Percentiles rank a stretch among this genome's conserved stretches.
Conservation (phyloP, 2,797 vertebrate genomes). For the Labroides dimidiatus region DNA sequence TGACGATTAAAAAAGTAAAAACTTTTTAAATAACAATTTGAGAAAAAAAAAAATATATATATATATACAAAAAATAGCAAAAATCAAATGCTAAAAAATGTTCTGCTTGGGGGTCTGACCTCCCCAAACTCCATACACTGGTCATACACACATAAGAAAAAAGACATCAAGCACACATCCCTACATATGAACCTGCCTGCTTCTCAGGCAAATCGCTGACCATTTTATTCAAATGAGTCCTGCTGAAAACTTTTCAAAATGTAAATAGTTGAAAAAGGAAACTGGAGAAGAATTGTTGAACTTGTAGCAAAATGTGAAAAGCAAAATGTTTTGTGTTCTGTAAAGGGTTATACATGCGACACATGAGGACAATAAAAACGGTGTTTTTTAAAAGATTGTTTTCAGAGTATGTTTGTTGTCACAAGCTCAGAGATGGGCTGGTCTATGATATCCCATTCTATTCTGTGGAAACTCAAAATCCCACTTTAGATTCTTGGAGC, state of each 20-base stretch:
- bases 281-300: slow-evolving; percentile 41
- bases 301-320: slow-evolving; percentile 75
- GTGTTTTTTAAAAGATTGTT: slow-evolving; percentile 70
- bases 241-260: slow-evolving; percentile 69
- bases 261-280: slow-evolving; percentile 81
- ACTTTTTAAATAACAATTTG: slow-evolving; percentile 11
- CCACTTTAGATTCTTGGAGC: too few relatives aligned
- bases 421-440: neutral
- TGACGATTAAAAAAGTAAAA: slow-evolving; percentile 42
- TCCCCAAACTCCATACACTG: neutral
- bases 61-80: neutral
- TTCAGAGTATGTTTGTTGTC: slow-evolving; percentile 27
- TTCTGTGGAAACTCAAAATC: too few relatives aligned
- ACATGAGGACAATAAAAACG: slow-evolving; percentile 79
- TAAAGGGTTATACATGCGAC: slow-evolving; percentile 74
- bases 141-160: neutral
- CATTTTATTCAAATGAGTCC: slow-evolving; percentile 49
- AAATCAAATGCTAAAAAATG: slow-evolving; percentile 7
- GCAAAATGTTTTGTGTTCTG: slow-evolving; percentile 77
- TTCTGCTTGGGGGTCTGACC: neutral
- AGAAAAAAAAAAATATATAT: too few relatives aligned
- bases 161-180: neutral
- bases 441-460: too few relatives aligned
- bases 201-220: slow-evolving; percentile 30
- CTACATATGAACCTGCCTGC: slow-evolving; percentile 10